These are phyloP conservation scores for Stictonetta naevosa DNA, from an alignment of 2,113 vertebrate species.

Conservation along the genomic window DNA sequence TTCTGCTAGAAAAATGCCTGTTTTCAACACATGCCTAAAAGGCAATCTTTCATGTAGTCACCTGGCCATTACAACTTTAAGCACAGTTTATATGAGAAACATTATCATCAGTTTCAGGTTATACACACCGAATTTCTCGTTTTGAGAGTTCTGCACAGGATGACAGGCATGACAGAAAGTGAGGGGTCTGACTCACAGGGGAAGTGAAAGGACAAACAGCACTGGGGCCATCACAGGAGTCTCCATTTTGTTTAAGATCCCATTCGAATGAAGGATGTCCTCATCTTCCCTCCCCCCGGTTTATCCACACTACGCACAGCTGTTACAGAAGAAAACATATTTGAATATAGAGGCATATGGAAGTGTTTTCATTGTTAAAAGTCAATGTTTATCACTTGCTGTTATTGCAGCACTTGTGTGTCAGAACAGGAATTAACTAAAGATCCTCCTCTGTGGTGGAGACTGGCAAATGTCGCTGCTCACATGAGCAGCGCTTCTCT, in stretches of 20 bases:
- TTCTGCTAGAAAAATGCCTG: background rate
- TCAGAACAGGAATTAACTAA: background rate
- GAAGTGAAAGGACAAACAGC: background rate
- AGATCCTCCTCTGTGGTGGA: background rate
- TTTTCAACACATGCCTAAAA: background rate
- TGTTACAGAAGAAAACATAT: background rate
- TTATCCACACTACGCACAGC: background rate
- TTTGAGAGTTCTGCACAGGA: background rate
- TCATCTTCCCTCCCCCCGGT: background rate
- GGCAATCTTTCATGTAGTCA: background rate
- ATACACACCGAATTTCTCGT: background rate
- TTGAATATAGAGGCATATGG: background rate
- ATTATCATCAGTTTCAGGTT: background rate
- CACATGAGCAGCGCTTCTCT: background rate
- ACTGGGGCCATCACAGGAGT: background rate
- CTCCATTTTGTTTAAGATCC: background rate
- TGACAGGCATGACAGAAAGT: background rate
- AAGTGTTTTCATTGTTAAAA: background rate
- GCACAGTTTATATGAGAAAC: background rate
- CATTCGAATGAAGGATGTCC: background rate
- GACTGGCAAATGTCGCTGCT: background rate
- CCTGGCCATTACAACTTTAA: background rate
- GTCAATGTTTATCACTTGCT: background rate
- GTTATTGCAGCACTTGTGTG: background rate
- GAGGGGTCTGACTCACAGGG: background rate